Conservation (phyloP, 2,797 vertebrate species). For the Apodemus agrarius region DNA sequence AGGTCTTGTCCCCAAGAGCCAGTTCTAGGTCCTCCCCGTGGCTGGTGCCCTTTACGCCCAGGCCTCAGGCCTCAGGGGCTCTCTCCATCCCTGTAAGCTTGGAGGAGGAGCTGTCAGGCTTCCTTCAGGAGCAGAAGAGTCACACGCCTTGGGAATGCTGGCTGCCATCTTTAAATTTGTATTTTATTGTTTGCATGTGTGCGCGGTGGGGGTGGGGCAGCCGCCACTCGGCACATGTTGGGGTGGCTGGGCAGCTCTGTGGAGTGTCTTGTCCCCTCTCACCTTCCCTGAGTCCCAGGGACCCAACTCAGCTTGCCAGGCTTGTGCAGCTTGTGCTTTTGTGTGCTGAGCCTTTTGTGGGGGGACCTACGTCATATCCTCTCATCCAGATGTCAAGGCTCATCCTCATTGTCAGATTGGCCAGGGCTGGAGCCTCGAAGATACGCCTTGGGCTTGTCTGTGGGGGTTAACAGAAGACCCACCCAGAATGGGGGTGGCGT, state of each 20-base stretch:
- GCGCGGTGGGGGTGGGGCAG: background rate
- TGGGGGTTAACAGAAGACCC: background rate
- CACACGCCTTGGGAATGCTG: background rate
- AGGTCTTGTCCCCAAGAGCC: background rate
- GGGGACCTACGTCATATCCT: background rate
- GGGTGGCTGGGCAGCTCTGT: too few species aligned
- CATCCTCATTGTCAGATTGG: background rate
- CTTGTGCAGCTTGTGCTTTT: background rate
- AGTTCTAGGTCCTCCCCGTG: background rate
- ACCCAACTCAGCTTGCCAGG: background rate
- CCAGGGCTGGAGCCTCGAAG: background rate
- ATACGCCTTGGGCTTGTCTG: background rate
- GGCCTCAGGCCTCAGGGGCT: background rate
- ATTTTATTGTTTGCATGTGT: background rate
- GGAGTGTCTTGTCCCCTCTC: too few species aligned
- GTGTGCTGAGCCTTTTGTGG: background rate
- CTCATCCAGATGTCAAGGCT: background rate
- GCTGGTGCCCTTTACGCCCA: too few species aligned
- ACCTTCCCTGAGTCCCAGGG: background rate
- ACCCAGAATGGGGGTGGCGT: background rate
- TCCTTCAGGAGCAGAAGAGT: background rate
- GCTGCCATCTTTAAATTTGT: background rate
- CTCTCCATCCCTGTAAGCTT: background rate
- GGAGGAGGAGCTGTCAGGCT: background rate
- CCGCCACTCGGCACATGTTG: background rate